Evolutionary conservation across 2,113 vertebrate genomes (phyloP).

Genomic region (Gobio gobio): DNA sequence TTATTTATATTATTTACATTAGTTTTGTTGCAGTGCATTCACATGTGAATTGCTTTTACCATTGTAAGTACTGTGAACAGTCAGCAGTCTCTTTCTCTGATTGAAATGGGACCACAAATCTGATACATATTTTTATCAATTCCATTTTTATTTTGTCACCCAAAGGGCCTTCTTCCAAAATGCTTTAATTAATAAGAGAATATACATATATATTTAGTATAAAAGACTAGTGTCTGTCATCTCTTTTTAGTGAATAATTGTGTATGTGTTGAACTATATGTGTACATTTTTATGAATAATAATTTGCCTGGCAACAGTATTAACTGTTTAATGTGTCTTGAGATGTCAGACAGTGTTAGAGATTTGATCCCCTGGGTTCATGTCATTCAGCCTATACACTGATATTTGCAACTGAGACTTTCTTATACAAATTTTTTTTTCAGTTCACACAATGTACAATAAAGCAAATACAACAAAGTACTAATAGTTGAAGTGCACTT

Average conservation of each 20-base stretch:
- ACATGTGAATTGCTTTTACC: neutral
- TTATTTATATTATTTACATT: neutral
- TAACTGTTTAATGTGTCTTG: neutral
- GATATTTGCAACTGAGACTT: neutral
- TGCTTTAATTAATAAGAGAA: neutral
- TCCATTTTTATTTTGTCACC: neutral
- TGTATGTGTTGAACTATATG: neutral
- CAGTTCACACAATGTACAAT: neutral
- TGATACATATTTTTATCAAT: neutral
- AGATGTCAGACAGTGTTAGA: neutral
- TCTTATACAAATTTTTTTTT: neutral
- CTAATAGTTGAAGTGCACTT: neutral
- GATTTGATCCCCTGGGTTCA: neutral
- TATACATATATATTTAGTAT: no score
- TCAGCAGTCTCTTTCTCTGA: neutral
- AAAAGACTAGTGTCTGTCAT: neutral
- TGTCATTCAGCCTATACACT: neutral
- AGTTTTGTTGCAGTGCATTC: neutral
- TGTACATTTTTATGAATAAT: neutral
- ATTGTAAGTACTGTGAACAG: neutral
- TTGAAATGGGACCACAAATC: neutral
- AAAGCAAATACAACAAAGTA: neutral
- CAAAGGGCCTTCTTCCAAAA: neutral
- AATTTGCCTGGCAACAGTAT: neutral
- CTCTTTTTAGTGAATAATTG: neutral